Conservation (phyloP, 2,113 vertebrate genomes). For the Mastomys coucha region DNA sequence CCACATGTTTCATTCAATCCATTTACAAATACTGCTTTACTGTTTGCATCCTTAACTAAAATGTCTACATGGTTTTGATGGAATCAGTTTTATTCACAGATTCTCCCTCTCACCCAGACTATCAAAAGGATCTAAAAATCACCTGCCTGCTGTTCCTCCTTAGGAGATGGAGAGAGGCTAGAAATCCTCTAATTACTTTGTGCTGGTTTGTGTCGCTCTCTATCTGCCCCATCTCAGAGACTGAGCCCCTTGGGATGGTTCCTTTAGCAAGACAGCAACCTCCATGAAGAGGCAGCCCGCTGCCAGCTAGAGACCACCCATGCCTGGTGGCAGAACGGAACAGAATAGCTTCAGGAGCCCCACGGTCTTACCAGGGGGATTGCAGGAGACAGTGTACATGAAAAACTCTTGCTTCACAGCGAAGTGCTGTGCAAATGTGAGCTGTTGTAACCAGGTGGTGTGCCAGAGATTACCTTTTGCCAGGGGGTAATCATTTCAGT, state of each 20-base stretch:
- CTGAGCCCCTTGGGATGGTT: neutral
- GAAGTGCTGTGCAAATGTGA: neutral
- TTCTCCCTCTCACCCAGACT: neutral
- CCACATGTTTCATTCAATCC: neutral
- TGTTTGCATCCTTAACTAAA: constrained; percentile 2
- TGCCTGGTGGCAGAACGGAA: neutral
- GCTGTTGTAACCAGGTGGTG: constrained; percentile 55
- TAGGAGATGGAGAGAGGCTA: neutral
- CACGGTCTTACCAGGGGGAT: neutral
- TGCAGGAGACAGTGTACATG: neutral
- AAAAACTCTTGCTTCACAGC: constrained; percentile 24
- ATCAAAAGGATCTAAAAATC: constrained; percentile 47
- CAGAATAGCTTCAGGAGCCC: neutral
- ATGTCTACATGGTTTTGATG: neutral
- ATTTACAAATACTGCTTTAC: neutral
- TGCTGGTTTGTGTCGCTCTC: constrained; percentile 25
- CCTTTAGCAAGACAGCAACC: neutral
- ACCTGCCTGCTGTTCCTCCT: constrained; percentile 23
- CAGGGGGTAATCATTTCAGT: constrained; percentile 69
- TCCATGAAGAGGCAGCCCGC: neutral
- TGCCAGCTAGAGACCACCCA: neutral
- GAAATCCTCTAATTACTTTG: constrained; percentile 35
- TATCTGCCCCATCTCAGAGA: constrained; percentile 34
- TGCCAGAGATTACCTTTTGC: constrained; percentile 70
- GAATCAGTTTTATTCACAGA: neutral